phyloP scores from a whole-genome alignment of 2,797 vertebrate genomes.

The Alca torda region DNA sequence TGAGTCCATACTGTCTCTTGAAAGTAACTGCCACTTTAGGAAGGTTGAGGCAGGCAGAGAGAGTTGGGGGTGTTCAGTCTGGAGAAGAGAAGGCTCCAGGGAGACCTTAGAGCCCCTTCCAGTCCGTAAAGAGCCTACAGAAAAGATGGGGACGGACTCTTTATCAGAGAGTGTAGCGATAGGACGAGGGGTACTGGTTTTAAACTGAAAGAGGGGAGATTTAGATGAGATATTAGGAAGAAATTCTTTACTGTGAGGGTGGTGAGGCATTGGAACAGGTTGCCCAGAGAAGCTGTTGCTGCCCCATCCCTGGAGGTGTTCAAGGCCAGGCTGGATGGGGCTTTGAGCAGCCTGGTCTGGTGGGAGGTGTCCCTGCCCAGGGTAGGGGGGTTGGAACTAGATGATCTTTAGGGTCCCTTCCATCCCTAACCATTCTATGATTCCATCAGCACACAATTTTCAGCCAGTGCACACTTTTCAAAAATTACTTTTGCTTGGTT shows the following conservation, averaged over 20 bases:
- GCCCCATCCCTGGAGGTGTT: background rate
- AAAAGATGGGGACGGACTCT: background rate
- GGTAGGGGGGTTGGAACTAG: background rate
- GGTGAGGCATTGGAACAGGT: background rate
- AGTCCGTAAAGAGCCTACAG: background rate
- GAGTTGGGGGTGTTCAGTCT: background rate
- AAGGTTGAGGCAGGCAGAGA: background rate
- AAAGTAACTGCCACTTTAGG: background rate
- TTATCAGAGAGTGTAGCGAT: background rate
- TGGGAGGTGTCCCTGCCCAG: background rate
- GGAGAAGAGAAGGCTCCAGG: background rate
- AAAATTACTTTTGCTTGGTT: background rate
- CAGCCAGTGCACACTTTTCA: background rate
- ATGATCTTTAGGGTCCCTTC: background rate
- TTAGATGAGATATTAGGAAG: background rate
- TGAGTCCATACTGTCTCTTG: background rate
- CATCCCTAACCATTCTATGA: background rate
- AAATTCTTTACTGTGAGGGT: background rate
- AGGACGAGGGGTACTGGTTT: background rate
- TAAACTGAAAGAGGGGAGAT: background rate
- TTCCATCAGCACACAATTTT: too few relatives aligned
- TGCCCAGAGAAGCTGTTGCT: background rate
- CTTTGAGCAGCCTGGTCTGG: background rate
- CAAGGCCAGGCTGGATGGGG: background rate
- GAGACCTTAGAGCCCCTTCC: background rate